Evolutionary conservation across 1,140 invertebrate species (phyloP), one percentile per base, ranked within the genome.

Genomic region (Pseudachorutes palmiensis): DNA sequence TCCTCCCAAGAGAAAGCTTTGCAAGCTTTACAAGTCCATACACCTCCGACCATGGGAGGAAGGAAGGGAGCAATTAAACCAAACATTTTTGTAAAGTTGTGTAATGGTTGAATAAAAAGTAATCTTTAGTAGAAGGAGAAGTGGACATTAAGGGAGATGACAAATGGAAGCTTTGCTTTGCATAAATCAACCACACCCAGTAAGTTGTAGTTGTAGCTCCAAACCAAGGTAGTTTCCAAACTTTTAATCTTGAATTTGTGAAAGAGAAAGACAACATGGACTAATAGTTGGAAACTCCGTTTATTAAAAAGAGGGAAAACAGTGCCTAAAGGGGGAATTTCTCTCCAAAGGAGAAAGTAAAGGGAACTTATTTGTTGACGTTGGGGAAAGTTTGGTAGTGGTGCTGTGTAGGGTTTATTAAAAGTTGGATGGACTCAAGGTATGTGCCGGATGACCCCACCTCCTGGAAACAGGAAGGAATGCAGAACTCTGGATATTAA

Each of bases 1-100:
- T n/a, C n/a, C 64, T 65, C 67, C 55, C 63, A 68, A 68, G 24
- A 60, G 30, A 16, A 60, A 12, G 12, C 57, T 58, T 64, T 51
- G n/a, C 48, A 30, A 26, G 24, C 22, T 5, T 5, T 9, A 24
- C 14, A 31, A 14, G 5, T 29, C 22, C 3, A 61, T 9, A 31
- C 59, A 31, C 30, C 30, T 61, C 14, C 59, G 30, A 9, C 28
- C 28, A 29, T 30, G 51, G 12, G 9, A 55, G 51, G 12, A 55
- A 55, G 12, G 5, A 55, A 19, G 51, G 24, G 51, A 55, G 24
- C 51, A 55, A 55, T 55, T 55, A 55, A 55, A 55, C 9, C 51
- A 14, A 3, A 26, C 9, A 55, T 55, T 55, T 55, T 55, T 55
- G 24, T 9, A 14, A 45, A 19, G 36, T 22, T 55, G 5, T 3